phyloP scores from a whole-genome alignment of 2,888 invertebrate species.

The Hypselothyrea guttata region DNA sequence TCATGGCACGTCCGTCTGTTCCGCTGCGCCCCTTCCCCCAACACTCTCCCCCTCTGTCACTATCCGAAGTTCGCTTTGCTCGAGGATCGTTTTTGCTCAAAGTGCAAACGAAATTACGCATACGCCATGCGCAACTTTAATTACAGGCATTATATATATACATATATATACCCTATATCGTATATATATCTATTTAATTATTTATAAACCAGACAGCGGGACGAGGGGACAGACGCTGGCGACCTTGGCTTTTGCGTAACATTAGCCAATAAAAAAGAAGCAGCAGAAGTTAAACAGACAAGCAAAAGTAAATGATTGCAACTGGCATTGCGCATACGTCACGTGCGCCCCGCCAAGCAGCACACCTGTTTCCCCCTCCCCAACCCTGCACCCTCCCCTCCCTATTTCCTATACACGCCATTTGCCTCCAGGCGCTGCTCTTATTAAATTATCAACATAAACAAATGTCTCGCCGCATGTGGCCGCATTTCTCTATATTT shows the following conservation, averaged over 20 bases:
- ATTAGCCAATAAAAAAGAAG: no score
- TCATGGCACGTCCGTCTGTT: no score
- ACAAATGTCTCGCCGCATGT: slow-evolving; percentile 66
- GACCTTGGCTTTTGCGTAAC: neutral
- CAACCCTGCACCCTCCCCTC: neutral
- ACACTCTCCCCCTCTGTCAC: no score
- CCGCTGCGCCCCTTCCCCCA: no score
- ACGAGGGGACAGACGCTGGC: slow-evolving; percentile 11
- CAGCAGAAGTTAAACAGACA: neutral
- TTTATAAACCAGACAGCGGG: slow-evolving; percentile 66
- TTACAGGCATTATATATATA: slow-evolving; percentile 38
- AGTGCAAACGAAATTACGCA: slow-evolving; percentile 38
- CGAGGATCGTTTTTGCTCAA: slow-evolving; percentile 1
- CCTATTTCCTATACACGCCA: no score
- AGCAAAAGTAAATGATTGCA: slow-evolving; percentile 7
- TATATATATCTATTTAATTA: slow-evolving; percentile 66
- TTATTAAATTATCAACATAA: slow-evolving; percentile 77
- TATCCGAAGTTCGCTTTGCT: neutral
- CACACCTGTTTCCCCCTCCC: slow-evolving; percentile 5
- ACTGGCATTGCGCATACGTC: slow-evolving; percentile 50
- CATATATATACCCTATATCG: slow-evolving; percentile 38
- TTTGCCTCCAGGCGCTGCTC: slow-evolving; percentile 59
- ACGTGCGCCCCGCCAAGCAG: slow-evolving; percentile 41
- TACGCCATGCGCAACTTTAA: slow-evolving; percentile 55
- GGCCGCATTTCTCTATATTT: slow-evolving; percentile 45